Percentiles rank a stretch among this genome's conserved stretches.
phyloP scores from a whole-genome alignment of 2,888 invertebrate genomes.

The Hyposoter didymator region DNA sequence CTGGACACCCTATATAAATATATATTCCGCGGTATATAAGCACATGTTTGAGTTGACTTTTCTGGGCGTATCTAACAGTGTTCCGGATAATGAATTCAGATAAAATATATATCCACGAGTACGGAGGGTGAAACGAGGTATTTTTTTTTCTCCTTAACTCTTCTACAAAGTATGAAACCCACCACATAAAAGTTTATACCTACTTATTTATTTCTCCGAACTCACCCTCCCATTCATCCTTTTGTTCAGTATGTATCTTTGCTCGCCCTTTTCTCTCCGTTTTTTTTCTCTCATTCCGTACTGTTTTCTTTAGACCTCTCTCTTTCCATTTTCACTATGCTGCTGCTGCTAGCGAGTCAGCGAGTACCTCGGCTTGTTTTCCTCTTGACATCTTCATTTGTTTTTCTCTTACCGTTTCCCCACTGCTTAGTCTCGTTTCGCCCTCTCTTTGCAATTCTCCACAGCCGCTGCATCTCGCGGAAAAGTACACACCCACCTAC shows the following conservation, averaged over 20 bases:
- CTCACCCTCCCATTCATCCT: background rate
- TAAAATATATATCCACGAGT: slow-evolving; percentile 38
- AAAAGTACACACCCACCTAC: background rate
- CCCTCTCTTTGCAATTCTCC: slow-evolving; percentile 47
- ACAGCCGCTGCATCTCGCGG: slow-evolving; percentile 42
- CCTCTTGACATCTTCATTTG: slow-evolving; percentile 63
- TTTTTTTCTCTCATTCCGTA: slow-evolving; percentile 35
- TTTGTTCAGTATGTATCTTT: slow-evolving; percentile 13
- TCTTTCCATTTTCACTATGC: slow-evolving; percentile 52
- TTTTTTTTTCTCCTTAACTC: slow-evolving; percentile 24
- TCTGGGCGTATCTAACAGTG: slow-evolving; percentile 36
- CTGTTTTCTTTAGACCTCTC: slow-evolving; percentile 44
- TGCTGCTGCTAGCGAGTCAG: background rate
- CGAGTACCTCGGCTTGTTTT: slow-evolving; percentile 54
- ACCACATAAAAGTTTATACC: slow-evolving; percentile 44
- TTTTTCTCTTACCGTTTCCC: slow-evolving; percentile 49
- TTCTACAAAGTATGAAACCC: slow-evolving; percentile 34
- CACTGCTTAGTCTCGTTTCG: slow-evolving; percentile 37
- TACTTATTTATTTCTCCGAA: slow-evolving; percentile 35
- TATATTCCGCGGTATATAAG: background rate
- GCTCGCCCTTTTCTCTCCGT: background rate
- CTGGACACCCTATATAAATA: background rate
- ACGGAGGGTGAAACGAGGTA: background rate
- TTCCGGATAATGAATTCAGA: slow-evolving; percentile 63
- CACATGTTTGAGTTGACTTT: slow-evolving; percentile 27